A percentile compares a stretch with the other conserved stretches of the same genome.
These are phyloP conservation scores for Drosophila aldrichi DNA, from an alignment of 2,888 invertebrate genomes.

Conservation along the genomic window DNA sequence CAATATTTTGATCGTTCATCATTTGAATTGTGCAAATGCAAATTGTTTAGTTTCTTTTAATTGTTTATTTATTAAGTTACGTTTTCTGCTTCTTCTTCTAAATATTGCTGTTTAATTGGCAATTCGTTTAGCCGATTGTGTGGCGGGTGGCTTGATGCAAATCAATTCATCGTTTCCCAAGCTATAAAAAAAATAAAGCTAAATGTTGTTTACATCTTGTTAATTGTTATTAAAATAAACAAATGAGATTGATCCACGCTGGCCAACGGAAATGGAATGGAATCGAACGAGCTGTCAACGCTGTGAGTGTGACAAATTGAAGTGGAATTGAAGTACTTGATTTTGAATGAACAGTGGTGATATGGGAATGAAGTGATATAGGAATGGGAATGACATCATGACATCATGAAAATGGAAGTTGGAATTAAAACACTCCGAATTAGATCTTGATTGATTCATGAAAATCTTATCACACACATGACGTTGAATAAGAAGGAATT, in stretches of 20 bases:
- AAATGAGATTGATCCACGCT: slow-evolving; percentile 45
- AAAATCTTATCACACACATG: neutral
- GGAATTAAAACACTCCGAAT: neutral
- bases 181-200: slow-evolving; percentile 8
- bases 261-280: slow-evolving; percentile 5
- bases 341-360: too few species aligned
- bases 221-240: slow-evolving; percentile 56
- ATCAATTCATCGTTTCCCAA: slow-evolving; percentile 53
- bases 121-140: slow-evolving; percentile 51
- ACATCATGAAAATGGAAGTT: neutral
- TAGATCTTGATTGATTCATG: neutral
- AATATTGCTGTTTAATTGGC: slow-evolving; percentile 45
- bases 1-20: neutral
- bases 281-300: neutral
- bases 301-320: neutral
- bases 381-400: neutral
- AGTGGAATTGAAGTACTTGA: neutral
- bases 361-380: neutral
- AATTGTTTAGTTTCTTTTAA: slow-evolving; percentile 5
- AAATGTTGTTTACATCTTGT: slow-evolving; percentile 42
- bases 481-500: neutral
- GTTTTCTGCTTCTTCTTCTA: neutral
- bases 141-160: slow-evolving; percentile 49
- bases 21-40: slow-evolving; percentile 8
- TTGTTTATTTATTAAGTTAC: slow-evolving; percentile 8